phyloP scores from a whole-genome alignment of 2,113 vertebrate species.

The Octodon degus region DNA sequence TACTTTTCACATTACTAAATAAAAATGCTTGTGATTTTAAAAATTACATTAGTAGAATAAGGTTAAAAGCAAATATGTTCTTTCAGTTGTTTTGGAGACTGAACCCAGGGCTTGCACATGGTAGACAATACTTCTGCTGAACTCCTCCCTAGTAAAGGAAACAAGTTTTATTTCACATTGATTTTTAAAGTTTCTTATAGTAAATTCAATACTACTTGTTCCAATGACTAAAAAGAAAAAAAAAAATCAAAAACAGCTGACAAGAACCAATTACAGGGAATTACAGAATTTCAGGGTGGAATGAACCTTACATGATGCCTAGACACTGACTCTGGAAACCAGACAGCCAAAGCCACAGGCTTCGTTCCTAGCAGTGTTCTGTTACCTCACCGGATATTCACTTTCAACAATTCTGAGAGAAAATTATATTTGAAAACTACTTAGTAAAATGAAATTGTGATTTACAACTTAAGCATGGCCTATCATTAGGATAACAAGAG shows the following conservation, averaged over 20 bases:
- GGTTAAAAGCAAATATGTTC: neutral
- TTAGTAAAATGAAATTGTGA: constrained; percentile 33
- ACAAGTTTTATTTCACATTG: neutral
- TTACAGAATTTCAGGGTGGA: neutral
- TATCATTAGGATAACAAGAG: neutral
- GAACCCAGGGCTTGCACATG: neutral
- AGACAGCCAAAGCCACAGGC: neutral
- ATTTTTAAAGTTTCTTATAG: neutral
- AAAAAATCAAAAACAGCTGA: neutral
- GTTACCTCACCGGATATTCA: neutral
- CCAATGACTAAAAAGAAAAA: neutral
- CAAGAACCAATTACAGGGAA: neutral
- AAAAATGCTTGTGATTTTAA: neutral
- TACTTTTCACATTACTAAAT: neutral
- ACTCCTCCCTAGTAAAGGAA: neutral
- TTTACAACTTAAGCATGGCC: neutral
- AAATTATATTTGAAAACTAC: constrained; percentile 29
- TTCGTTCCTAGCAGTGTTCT: neutral
- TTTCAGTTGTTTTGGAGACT: neutral
- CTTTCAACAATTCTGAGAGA: constrained; percentile 20
- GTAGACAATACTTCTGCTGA: neutral
- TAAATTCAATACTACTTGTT: neutral
- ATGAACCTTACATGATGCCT: neutral
- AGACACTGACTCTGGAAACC: neutral
- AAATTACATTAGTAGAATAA: neutral